These are phyloP conservation scores for Morone saxatilis DNA, from an alignment of 2,113 vertebrate genomes.

Conservation along the genomic window DNA sequence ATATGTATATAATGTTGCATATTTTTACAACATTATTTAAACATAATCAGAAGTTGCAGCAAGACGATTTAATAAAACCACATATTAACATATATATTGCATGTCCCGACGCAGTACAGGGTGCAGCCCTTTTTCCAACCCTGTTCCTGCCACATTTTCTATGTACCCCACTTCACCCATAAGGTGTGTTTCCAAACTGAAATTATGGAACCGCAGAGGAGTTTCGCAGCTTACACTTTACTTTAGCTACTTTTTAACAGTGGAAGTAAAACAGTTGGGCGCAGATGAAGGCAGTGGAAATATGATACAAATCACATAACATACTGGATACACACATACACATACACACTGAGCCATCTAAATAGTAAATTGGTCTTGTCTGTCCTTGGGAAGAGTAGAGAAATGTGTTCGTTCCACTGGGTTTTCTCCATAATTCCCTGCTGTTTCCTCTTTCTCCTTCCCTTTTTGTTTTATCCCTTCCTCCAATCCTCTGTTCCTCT, in stretches of 20 bases:
- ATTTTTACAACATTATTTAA: too few relatives aligned
- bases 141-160: not conserved
- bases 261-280: conserved; percentile 35
- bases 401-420: conserved; percentile 62
- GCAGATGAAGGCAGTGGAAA: conserved; percentile 43
- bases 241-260: conserved; percentile 15
- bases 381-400: conserved; percentile 64
- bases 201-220: not conserved
- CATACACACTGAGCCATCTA: conserved; percentile 41
- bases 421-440: conserved; percentile 73
- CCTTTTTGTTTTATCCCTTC: conserved; percentile 68
- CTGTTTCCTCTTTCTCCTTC: conserved; percentile 57
- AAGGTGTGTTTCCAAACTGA: not conserved
- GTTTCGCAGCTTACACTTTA: not conserved
- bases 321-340: conserved; percentile 29
- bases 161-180: not conserved
- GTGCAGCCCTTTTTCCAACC: not conserved
- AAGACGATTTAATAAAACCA: not conserved
- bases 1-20: too few relatives aligned
- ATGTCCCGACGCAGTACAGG: too few relatives aligned
- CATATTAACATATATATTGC: not conserved
- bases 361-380: conserved; percentile 67
- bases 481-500: conserved; percentile 66
- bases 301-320: conserved; percentile 34
- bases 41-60: not conserved